Conservation (phyloP, 1,140 invertebrate species). For the Trachymyrmex cornetzi region DNA sequence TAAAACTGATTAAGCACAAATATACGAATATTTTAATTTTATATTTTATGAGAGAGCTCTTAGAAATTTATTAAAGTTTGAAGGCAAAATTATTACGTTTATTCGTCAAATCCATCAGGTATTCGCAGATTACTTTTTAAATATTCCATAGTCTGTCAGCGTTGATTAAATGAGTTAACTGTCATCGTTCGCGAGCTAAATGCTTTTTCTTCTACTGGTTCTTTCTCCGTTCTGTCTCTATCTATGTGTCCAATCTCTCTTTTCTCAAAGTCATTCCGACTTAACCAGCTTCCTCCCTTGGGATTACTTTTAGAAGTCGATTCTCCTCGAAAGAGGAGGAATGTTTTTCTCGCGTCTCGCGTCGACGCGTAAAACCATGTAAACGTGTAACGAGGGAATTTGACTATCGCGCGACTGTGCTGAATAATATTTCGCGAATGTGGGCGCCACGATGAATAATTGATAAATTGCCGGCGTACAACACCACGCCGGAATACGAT, state of each 20-base stretch:
- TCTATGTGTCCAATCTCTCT: slow-evolving; percentile 29
- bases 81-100: not conserved
- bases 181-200: slow-evolving; percentile 12
- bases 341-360: slow-evolving; percentile 11
- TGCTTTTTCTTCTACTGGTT: not conserved
- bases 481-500: not conserved
- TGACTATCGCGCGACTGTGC: slow-evolving; percentile 37
- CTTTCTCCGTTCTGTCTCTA: not conserved
- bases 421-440: slow-evolving; percentile 53
- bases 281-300: slow-evolving; percentile 31
- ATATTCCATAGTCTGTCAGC: slow-evolving; percentile 11
- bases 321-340: not conserved
- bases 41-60: not conserved
- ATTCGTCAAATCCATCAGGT: not conserved
- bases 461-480: slow-evolving; percentile 46
- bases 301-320: slow-evolving; percentile 48
- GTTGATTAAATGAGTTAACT: slow-evolving; percentile 30
- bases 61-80: not conserved
- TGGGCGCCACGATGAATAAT: slow-evolving; percentile 45
- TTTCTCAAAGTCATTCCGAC: slow-evolving; percentile 44
- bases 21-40: not conserved
- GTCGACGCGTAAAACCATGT: slow-evolving; percentile 35
- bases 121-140: not conserved
- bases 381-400: slow-evolving; percentile 55
- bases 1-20: not conserved